phyloP scores from a whole-genome alignment of 1,140 invertebrate species.

The Drosophila subpulchrella region DNA sequence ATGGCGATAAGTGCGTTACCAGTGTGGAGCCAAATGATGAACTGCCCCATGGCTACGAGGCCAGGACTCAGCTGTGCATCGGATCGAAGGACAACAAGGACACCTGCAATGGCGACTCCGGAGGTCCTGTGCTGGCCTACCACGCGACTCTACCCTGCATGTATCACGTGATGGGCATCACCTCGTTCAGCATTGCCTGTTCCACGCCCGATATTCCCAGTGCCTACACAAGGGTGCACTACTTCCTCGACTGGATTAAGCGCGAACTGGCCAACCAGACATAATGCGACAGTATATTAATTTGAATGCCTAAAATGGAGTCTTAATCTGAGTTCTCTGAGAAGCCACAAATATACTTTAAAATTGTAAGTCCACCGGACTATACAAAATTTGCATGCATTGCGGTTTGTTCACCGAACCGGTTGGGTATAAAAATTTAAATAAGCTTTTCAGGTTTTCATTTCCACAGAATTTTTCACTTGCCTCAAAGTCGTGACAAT shows the following conservation, averaged over 20 bases:
- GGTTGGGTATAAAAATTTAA: constrained; percentile 8
- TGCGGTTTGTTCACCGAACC: constrained; percentile 1
- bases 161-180: constrained; percentile 74
- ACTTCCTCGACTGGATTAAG: constrained; percentile 75
- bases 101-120: constrained; percentile 84
- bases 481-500: not conserved
- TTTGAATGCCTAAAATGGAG: not conserved
- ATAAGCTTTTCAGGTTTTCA: constrained; percentile 14
- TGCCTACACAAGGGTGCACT: constrained; percentile 67
- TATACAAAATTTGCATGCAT: not conserved
- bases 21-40: constrained; percentile 24
- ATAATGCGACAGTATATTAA: not conserved
- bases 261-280: constrained; percentile 39
- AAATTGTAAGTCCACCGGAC: not conserved
- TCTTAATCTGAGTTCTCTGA: not conserved
- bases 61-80: constrained; percentile 88
- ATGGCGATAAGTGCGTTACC: constrained; percentile 10
- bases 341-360: not conserved
- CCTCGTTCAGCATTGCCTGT: constrained; percentile 67
- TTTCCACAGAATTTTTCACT: constrained; percentile 2
- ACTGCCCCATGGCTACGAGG: constrained; percentile 84
- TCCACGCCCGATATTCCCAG: constrained; percentile 54
- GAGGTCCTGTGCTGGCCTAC: constrained; percentile 70
- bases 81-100: constrained; percentile 86
- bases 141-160: constrained; percentile 64